Conservation (phyloP, 92 coral and sea anemone genomes). For the Palythoa grandiflora region DNA sequence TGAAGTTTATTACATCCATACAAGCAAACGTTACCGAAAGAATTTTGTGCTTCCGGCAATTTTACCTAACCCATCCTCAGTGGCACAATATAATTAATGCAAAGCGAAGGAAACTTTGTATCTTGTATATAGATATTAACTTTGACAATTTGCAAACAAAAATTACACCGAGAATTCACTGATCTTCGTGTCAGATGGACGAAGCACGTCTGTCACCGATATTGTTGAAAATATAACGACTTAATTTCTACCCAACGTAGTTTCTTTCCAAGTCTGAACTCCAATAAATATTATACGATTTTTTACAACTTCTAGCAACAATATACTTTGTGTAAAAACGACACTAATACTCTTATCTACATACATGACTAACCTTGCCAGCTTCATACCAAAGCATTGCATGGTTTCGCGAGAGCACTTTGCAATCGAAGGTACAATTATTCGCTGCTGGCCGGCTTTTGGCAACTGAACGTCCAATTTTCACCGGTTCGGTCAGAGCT, state of each 20-base stretch:
- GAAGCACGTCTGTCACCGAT: constrained; percentile 5
- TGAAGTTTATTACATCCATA: neutral
- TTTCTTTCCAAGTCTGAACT: neutral
- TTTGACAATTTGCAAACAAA: constrained; percentile 8
- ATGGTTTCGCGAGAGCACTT: constrained; percentile 98
- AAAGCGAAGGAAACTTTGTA: constrained; percentile 11
- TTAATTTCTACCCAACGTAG: neutral
- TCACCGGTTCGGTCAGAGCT: constrained; percentile 82
- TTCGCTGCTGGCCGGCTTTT: constrained; percentile 92
- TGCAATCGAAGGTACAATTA: constrained; percentile 97
- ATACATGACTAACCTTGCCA: constrained; percentile 77
- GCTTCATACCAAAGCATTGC: constrained; percentile 98
- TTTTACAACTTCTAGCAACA: neutral
- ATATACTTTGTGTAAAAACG: neutral
- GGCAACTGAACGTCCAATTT: constrained; percentile 99
- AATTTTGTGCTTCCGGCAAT: constrained; percentile 42
- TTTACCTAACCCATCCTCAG: neutral
- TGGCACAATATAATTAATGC: constrained; percentile 17
- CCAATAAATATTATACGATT: neutral
- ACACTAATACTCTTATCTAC: neutral
- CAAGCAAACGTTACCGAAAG: neutral
- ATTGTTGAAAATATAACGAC: neutral
- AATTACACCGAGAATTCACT: neutral
- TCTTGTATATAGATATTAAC: neutral
- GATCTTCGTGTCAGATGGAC: constrained; percentile 44